Percentiles rank a stretch among this genome's conserved stretches.
Evolutionary conservation across 2,888 invertebrate species (phyloP).

Genomic region (Cataglyphis cursor): DNA sequence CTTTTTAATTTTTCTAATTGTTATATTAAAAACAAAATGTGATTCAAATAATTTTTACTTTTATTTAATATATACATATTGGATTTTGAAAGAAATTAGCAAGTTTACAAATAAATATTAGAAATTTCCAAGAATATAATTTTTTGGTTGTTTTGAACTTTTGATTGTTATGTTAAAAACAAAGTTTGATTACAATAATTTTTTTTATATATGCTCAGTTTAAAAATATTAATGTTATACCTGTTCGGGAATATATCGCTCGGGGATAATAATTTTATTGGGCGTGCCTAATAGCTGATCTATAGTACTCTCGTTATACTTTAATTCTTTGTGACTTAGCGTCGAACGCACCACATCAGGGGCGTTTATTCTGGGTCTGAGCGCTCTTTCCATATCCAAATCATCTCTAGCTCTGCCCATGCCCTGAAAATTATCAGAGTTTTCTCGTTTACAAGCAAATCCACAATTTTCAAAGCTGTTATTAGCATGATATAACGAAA

Average conservation of each 20-base stretch:
- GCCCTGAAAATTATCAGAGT: slow-evolving; percentile 78
- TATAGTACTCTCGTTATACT: slow-evolving; percentile 93
- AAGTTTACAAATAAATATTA: not conserved
- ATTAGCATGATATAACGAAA: slow-evolving; percentile 7
- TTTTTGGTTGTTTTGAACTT: too few species aligned
- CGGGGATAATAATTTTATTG: slow-evolving; percentile 96
- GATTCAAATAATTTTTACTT: not conserved
- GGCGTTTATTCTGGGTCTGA: slow-evolving; percentile 92
- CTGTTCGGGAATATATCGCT: slow-evolving; percentile 96
- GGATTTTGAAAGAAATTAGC: not conserved
- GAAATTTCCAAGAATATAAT: not conserved
- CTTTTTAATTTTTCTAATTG: not conserved
- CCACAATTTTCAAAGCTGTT: not conserved
- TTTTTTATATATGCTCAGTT: not conserved
- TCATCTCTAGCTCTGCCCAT: slow-evolving; percentile 92
- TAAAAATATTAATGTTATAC: slow-evolving; percentile 84
- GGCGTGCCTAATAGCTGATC: slow-evolving; percentile 95
- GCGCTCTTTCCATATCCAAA: slow-evolving; percentile 94
- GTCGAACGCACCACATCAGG: slow-evolving; percentile 96
- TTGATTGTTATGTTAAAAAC: not conserved
- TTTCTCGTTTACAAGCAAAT: not conserved
- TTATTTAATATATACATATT: too few species aligned
- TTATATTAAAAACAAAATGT: not conserved
- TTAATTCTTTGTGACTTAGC: slow-evolving; percentile 89
- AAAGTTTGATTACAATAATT: not conserved